Conservation (phyloP, 2,888 invertebrate species). For the Papilio elwesi region DNA sequence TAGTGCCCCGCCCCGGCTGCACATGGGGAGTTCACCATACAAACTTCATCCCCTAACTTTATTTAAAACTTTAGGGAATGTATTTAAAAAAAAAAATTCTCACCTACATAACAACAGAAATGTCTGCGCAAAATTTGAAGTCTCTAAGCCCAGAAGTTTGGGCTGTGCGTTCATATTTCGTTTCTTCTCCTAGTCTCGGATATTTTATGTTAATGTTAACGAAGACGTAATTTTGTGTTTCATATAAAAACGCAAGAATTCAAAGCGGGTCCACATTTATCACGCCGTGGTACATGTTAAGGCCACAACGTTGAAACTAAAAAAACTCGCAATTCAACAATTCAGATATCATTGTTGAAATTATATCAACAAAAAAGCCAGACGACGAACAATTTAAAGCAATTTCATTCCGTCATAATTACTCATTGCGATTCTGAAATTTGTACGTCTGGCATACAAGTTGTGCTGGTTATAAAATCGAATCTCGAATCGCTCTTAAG, state of each 20-base stretch:
- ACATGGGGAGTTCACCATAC: too few species aligned
- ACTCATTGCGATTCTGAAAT: constrained; percentile 25
- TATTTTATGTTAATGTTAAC: constrained; percentile 26
- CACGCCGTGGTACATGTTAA: constrained; percentile 36
- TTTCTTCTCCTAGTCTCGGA: not conserved
- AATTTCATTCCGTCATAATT: constrained; percentile 34
- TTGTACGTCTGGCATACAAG: constrained; percentile 20
- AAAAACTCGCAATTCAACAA: constrained; percentile 33
- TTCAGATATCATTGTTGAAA: constrained; percentile 40
- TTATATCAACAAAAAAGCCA: constrained; percentile 37
- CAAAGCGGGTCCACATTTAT: constrained; percentile 25
- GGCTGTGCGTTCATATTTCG: too few species aligned
- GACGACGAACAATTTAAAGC: constrained; percentile 36
- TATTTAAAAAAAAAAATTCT: too few species aligned
- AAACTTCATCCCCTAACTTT: too few species aligned
- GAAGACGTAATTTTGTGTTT: constrained; percentile 20
- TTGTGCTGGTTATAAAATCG: not conserved
- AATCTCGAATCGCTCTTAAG: not conserved
- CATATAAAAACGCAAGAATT: constrained; percentile 25
- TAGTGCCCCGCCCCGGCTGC: too few species aligned
- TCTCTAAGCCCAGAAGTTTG: too few species aligned
- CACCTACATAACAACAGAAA: too few species aligned
- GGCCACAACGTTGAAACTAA: constrained; percentile 23
- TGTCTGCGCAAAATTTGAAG: too few species aligned
- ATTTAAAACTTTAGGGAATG: too few species aligned